Evolutionary conservation across 37 sponge, comb jelly and placozoan species (phyloP).

Genomic region (Lycopodina hypogea): DNA sequence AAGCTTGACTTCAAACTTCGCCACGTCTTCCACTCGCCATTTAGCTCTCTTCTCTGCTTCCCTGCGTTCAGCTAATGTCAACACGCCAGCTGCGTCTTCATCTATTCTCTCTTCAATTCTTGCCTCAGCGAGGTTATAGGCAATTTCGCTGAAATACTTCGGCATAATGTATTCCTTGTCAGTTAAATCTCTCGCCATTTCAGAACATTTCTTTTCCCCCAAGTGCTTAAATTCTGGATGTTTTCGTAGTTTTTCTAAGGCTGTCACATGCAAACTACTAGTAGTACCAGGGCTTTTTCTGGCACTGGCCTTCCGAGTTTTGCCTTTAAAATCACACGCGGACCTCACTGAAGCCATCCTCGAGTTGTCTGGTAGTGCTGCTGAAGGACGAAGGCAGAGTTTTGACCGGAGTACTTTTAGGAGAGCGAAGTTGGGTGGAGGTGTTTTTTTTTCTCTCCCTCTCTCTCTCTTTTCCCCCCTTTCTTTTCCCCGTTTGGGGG

Average conservation of each 20-base stretch:
- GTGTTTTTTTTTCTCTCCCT: too few species aligned
- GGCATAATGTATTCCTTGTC: background rate
- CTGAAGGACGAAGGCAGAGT: too few species aligned
- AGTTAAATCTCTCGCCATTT: conserved; percentile 1
- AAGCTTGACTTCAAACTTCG: conserved; percentile 11
- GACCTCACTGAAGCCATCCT: too few species aligned
- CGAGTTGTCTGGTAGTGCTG: too few species aligned
- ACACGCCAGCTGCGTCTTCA: background rate
- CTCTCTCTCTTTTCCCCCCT: too few species aligned
- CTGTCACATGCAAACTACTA: background rate
- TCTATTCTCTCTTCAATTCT: conserved; percentile 2
- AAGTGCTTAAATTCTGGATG: background rate
- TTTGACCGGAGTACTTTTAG: too few species aligned
- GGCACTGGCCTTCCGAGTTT: background rate
- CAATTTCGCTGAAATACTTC: background rate
- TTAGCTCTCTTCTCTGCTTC: background rate
- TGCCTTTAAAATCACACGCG: background rate
- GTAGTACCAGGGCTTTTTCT: background rate
- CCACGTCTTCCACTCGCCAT: conserved; percentile 6
- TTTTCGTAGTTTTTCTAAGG: background rate
- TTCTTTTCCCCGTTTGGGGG: too few species aligned
- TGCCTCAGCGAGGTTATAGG: background rate
- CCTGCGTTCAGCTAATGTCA: background rate
- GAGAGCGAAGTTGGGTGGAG: too few species aligned
- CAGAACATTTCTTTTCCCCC: background rate